phyloP scores from a whole-genome alignment of 2,113 vertebrate genomes.

The Cyanoliseus patagonus region DNA sequence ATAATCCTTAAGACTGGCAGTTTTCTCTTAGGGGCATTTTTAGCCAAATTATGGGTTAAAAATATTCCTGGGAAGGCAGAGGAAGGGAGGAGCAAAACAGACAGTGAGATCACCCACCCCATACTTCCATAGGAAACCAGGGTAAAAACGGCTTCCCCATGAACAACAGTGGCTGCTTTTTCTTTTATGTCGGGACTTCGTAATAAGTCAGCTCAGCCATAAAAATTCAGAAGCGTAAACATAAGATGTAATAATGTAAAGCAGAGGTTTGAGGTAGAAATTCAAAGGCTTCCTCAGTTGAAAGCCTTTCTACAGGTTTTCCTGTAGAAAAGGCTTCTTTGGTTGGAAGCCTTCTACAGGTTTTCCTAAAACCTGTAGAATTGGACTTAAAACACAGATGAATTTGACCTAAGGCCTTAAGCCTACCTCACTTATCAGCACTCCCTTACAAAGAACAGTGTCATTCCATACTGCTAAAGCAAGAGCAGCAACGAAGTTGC shows the following conservation, averaged over 20 bases:
- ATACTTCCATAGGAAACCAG: background rate
- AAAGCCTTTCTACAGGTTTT: background rate
- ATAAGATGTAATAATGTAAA: background rate
- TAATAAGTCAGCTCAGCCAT: background rate
- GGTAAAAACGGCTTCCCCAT: background rate
- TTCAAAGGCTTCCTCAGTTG: background rate
- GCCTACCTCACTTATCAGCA: background rate
- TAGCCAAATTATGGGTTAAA: slow-evolving; percentile 20
- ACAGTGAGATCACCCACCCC: background rate
- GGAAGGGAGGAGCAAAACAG: slow-evolving; percentile 59
- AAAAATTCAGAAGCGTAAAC: background rate
- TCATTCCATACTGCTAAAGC: background rate
- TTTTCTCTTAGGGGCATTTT: background rate
- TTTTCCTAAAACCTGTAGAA: background rate
- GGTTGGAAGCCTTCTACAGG: background rate
- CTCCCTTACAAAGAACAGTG: background rate
- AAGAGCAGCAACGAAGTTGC: background rate
- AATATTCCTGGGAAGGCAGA: slow-evolving; percentile 26
- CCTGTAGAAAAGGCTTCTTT: no score
- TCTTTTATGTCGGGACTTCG: background rate
- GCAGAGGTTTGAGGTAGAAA: background rate
- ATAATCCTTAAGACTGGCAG: background rate
- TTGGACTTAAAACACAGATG: background rate
- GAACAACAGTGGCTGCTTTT: background rate
- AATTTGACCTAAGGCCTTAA: background rate